A percentile compares a stretch with the other conserved stretches of the same genome.
These are phyloP conservation scores for Anthopleura sola DNA, from an alignment of 64 coral and sea anemone species.

Conservation along the genomic window DNA sequence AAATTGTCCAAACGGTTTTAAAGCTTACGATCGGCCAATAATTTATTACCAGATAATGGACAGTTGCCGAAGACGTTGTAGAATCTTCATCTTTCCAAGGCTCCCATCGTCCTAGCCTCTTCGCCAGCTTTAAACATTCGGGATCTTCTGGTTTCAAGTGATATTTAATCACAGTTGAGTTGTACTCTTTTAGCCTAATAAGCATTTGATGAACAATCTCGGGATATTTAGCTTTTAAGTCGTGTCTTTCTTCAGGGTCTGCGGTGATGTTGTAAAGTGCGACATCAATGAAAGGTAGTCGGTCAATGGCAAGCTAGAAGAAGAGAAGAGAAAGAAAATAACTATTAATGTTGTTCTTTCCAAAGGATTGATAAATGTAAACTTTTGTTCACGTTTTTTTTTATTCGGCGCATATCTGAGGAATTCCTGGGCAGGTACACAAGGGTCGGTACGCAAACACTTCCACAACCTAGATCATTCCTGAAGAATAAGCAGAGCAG, in stretches of 20 bases:
- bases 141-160: slow-evolving; percentile 15
- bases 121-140: not conserved
- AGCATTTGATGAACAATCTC: slow-evolving; percentile 12
- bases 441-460: too few species aligned
- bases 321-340: not conserved
- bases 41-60: not conserved
- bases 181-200: not conserved
- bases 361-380: too few species aligned
- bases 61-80: not conserved
- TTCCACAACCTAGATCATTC: too few species aligned
- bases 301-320: not conserved
- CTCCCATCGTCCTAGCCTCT: slow-evolving; percentile 10
- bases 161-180: slow-evolving; percentile 1
- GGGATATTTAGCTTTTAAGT: not conserved
- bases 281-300: slow-evolving; percentile 4
- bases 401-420: too few species aligned
- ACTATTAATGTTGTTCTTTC: too few species aligned
- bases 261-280: slow-evolving; percentile 28
- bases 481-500: too few species aligned
- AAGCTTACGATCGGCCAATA: not conserved
- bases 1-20: not conserved
- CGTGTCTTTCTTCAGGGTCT: slow-evolving; percentile 14
- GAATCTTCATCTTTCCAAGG: slow-evolving; percentile 17
- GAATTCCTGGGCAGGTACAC: too few species aligned
- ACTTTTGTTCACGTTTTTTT: too few species aligned